Evolutionary conservation across 2,113 vertebrate genomes (phyloP), one percentile per base, ranked within the genome.

Genomic region (Chauna torquata): DNA sequence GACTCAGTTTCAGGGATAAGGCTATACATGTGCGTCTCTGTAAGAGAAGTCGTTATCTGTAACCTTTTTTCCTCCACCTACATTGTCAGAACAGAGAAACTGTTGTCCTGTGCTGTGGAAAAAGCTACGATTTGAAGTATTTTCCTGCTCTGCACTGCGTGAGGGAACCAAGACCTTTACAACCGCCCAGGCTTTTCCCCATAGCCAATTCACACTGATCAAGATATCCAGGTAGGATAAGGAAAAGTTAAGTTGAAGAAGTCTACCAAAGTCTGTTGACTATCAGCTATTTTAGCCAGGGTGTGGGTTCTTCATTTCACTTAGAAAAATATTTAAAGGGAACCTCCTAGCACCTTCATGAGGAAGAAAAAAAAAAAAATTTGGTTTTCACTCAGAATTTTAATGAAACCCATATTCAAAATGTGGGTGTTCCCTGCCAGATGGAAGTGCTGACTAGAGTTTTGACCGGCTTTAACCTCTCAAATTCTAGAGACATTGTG

Each of bases 11-110:
- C 66, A 59, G 45, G 25, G 52, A 22, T 27, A 45, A 68, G 62
- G 32, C 12, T 0, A 0, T 72, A 40, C 2, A 2, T 17, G 2
- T 17, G 2, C 71, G 25, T 57, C 32, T 75, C 10, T 44, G 4
- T 49, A 61, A 78, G 15, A 38, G 27, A 68, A 70, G 11, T 15
- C 6, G 16, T 38, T 70, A 20, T 4, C 11, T 45, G n/a, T 36
- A 87, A 68, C 16, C 11, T 77, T 36, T 14, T 68, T 88, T 90
- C 66, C 15, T 66, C 42, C 6, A 28, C 28, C 27, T 69, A 19
- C 12, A 13, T n/a, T 81, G 47, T 34, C 10, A 25, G 45, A 52
- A 8, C 14, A 81, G 28, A 65, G 50, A 16, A 74, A 40, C 20
- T 52, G 12, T 49, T 82, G 47, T 64, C 32, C 23, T 57, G 5